Percentiles rank a stretch among this genome's conserved stretches.
These are phyloP conservation scores for Cygnus buccinator DNA, from an alignment of 2,113 vertebrate species.

Conservation along the genomic window DNA sequence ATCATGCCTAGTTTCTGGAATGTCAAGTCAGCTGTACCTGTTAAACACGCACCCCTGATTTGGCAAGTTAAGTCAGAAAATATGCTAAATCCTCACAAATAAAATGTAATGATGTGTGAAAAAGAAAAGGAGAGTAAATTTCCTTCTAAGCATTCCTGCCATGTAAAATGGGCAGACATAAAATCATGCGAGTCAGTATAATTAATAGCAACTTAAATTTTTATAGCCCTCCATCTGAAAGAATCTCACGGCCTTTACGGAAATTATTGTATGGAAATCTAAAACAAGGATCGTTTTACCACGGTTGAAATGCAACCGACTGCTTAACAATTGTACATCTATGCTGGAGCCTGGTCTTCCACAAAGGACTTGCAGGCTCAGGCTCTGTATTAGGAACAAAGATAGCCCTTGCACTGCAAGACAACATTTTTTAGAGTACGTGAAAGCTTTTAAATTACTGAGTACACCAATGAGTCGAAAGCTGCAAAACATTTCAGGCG, in stretches of 20 bases:
- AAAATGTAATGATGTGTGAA: neutral
- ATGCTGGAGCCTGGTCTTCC: neutral
- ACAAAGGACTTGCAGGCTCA: neutral
- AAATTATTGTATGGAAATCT: neutral
- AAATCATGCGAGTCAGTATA: neutral
- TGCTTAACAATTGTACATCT: neutral
- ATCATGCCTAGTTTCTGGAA: neutral
- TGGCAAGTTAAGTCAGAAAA: conserved; percentile 20
- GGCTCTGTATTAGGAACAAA: neutral
- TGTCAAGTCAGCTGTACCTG: neutral
- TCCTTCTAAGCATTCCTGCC: neutral
- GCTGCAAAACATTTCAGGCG: neutral
- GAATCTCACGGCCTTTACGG: neutral
- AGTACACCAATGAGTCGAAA: neutral
- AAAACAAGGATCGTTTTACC: conserved; percentile 1
- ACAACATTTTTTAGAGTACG: neutral
- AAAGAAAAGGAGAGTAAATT: neutral
- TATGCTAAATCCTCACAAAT: neutral
- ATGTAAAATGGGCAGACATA: neutral
- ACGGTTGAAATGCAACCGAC: neutral
- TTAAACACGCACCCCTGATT: neutral
- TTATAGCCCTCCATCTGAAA: neutral
- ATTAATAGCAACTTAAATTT: neutral
- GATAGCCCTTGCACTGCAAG: neutral
- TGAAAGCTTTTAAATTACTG: neutral